phyloP scores from a whole-genome alignment of 2,888 invertebrate species.

The Pristionchus mayeri region DNA sequence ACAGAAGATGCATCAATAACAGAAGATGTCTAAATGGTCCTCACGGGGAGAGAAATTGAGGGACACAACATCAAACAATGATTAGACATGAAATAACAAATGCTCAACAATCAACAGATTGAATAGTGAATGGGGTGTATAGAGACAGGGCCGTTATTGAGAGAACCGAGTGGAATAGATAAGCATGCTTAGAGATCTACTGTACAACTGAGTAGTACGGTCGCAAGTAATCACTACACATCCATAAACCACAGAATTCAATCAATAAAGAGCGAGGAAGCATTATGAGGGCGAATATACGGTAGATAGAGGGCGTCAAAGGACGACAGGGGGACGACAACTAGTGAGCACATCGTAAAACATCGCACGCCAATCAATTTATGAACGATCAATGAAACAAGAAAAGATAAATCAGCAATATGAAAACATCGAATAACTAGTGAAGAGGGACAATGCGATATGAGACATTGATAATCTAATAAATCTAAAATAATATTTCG shows the following conservation, averaged over 20 bases:
- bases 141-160: neutral
- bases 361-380: constrained; percentile 11
- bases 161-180: neutral
- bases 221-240: neutral
- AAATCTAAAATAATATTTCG: neutral
- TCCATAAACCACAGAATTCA: neutral
- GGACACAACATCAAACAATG: constrained; percentile 28
- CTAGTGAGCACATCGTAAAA: constrained; percentile 6
- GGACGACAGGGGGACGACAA: neutral
- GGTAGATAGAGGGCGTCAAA: neutral
- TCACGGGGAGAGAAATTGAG: constrained; percentile 16
- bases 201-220: constrained; percentile 5
- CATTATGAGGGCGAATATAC: neutral
- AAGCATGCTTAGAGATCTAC: neutral
- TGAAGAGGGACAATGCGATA: neutral
- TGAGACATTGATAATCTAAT: neutral
- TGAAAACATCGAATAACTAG: neutral
- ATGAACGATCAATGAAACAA: neutral
- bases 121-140: neutral
- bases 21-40: constrained; percentile 40
- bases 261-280: neutral
- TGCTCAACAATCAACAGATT: constrained; percentile 26
- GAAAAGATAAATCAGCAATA: neutral
- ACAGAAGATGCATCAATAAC: constrained; percentile 24
- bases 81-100: constrained; percentile 26